Base-by-base conservation (phyloP, 2,113 vertebrate species). In the Crotalus tigris region DNA sequence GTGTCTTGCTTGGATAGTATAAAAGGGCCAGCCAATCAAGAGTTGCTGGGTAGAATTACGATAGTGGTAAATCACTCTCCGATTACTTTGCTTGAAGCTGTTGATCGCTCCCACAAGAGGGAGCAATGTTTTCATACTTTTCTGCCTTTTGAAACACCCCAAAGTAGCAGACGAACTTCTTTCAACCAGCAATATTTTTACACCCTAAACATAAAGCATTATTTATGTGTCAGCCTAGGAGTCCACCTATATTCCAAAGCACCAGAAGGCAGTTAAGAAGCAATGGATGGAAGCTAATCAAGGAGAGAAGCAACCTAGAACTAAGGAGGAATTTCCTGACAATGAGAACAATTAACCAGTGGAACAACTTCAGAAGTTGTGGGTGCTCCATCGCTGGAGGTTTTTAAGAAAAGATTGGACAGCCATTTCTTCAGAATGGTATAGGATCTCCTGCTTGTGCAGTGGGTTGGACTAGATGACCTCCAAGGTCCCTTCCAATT, bases 41-140 rank as follows among this genome's bases (percentile, higher is more conserved):
- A 21, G 17, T 19, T 19, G n/a, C 39, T 39, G 69, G 15, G 19
- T 8, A 75, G 51, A 75, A 0, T 29, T 39, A 39, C 3, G 7
- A 17, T 4, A 26, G 19, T 44, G 39, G 33, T 39, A 0, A 85
- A n/a, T 8, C 29, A 26, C 13, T 6, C 10, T 21, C 0, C 0
- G 51, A 17, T 93, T 10, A 24, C 15, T 91, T 94, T 93, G 44
- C 55, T 69, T 87, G 64, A 0, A 24, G 92, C 88, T 11, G 0
- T 55, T 81, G 7, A 5, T 0, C 5, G 0, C 59, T 96, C 95
- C 90, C 97, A 94, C 96, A 92, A 97, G 97, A 94, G 97, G 97
- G 97, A 93, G 93, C 51, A 2, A 86, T 91, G 53, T 1, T 44
- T 54, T 90, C 92, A 3, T 21, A 0, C 9, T 55, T 21, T 8